These are phyloP conservation scores for Drosophila planitibia DNA, from an alignment of 2,888 invertebrate genomes.

Conservation along the genomic window DNA sequence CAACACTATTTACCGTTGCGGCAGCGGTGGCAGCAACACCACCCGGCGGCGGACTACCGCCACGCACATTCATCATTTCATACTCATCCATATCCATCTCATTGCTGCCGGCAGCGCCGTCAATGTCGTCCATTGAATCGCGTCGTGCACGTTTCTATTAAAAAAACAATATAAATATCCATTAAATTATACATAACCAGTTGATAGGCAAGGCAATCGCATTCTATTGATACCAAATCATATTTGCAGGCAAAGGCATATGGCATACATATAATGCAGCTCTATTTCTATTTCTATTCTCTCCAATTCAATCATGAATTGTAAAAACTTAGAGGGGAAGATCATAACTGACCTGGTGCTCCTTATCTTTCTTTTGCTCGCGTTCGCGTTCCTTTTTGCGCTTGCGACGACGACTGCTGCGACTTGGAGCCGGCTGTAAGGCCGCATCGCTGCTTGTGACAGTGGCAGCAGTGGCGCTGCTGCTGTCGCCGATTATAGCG, in stretches of 20 bases:
- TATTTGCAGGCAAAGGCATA: no score
- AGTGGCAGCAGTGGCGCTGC: constrained; percentile 10
- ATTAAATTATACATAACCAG: no score
- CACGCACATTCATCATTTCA: constrained; percentile 92
- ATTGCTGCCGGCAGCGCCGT: constrained; percentile 85
- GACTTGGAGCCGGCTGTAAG: constrained; percentile 58
- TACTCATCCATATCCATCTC: constrained; percentile 88
- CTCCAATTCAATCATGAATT: no score
- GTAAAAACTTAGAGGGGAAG: not conserved
- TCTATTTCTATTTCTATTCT: no score
- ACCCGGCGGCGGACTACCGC: constrained; percentile 88
- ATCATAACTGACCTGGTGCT: constrained; percentile 47
- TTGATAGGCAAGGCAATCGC: no score
- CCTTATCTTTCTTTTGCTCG: constrained; percentile 79
- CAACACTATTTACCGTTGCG: not conserved
- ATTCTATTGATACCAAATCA: no score
- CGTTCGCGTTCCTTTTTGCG: constrained; percentile 83
- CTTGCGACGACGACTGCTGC: constrained; percentile 83
- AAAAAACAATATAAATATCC: not conserved
- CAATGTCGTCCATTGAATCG: constrained; percentile 57
- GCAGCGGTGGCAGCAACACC: constrained; percentile 14
- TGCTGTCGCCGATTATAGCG: constrained; percentile 85
- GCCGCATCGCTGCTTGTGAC: constrained; percentile 5
- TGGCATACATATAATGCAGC: no score
- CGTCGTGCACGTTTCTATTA: constrained; percentile 65